Conservation (phyloP, 2,797 vertebrate genomes). For the Serranus cabrilla region DNA sequence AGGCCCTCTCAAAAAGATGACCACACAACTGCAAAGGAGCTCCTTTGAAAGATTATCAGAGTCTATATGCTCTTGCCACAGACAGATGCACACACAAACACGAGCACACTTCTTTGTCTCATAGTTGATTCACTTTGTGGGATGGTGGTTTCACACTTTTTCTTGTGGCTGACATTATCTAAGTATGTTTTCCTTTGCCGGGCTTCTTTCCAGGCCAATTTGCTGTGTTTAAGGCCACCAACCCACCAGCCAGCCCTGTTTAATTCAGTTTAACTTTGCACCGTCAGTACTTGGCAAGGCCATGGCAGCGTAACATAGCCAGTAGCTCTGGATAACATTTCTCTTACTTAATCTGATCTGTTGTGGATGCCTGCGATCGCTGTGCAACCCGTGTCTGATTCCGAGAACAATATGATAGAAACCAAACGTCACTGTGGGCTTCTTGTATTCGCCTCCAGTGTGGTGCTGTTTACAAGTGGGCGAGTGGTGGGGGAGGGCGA, state of each 20-base stretch:
- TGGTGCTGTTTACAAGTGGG: conserved; percentile 41
- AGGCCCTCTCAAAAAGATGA: conserved; percentile 70
- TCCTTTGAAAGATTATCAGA: conserved; percentile 56
- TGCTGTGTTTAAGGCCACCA: conserved; percentile 59
- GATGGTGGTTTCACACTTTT: conserved; percentile 65
- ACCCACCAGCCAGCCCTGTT: conserved; percentile 56
- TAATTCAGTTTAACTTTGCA: conserved; percentile 55
- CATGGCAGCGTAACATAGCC: conserved; percentile 49
- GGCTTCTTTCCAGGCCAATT: conserved; percentile 55
- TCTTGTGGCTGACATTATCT: conserved; percentile 57
- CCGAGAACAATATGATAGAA: conserved; percentile 4
- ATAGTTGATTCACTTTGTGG: conserved; percentile 48
- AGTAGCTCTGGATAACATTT: conserved; percentile 61
- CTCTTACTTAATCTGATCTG: conserved; percentile 21
- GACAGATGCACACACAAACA: conserved; percentile 28
- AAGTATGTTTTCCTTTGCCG: conserved; percentile 42
- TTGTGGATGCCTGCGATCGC: conserved; percentile 17
- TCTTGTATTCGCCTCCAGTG: conserved; percentile 25
- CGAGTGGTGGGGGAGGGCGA: conserved; percentile 9
- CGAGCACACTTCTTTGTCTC: conserved; percentile 31
- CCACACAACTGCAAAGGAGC: conserved; percentile 58
- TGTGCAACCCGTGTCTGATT: conserved; percentile 28
- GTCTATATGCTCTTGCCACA: conserved; percentile 38
- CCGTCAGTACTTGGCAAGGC: conserved; percentile 62
- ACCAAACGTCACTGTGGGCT: conserved; percentile 20